Evolutionary conservation across 2,797 vertebrate species (phyloP).

Genomic region (Pogoniulus pusillus): DNA sequence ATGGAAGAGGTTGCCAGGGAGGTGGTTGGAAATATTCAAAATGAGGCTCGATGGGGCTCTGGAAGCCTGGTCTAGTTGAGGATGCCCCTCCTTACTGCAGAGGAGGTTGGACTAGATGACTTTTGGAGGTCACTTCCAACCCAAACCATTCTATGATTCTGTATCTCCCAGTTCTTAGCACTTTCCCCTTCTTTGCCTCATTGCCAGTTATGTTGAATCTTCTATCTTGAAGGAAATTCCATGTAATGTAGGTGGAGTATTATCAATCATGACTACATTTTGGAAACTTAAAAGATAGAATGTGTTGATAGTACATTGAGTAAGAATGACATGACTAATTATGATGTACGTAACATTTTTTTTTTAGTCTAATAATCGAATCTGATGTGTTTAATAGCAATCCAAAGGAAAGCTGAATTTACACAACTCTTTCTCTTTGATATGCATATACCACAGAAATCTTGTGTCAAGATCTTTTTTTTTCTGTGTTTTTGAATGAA

Average conservation of each 20-base stretch:
- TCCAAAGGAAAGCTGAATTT: too few species aligned
- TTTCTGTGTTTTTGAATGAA: neutral
- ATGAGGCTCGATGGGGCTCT: too few species aligned
- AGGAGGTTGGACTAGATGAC: too few species aligned
- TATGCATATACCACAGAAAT: too few species aligned
- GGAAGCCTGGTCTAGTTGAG: too few species aligned
- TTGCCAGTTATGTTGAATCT: neutral
- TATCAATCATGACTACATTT: neutral
- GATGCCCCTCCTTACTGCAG: too few species aligned
- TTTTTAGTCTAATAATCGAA: neutral
- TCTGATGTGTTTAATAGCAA: neutral
- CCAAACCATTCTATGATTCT: neutral
- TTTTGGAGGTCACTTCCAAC: too few species aligned
- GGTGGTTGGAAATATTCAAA: too few species aligned
- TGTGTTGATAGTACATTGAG: too few species aligned
- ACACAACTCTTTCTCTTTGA: too few species aligned
- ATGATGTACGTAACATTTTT: neutral
- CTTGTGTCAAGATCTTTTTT: neutral
- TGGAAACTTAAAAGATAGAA: neutral
- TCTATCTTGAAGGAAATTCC: too few species aligned
- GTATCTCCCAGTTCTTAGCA: fast-evolving
- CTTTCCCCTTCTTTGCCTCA: neutral
- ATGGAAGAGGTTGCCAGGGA: too few species aligned
- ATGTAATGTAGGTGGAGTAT: neutral
- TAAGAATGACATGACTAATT: neutral